A percentile compares a stretch with the other conserved stretches of the same genome.
Evolutionary conservation across 2,113 vertebrate genomes (phyloP).

Genomic region (Oncorhynchus gorbuscha): DNA sequence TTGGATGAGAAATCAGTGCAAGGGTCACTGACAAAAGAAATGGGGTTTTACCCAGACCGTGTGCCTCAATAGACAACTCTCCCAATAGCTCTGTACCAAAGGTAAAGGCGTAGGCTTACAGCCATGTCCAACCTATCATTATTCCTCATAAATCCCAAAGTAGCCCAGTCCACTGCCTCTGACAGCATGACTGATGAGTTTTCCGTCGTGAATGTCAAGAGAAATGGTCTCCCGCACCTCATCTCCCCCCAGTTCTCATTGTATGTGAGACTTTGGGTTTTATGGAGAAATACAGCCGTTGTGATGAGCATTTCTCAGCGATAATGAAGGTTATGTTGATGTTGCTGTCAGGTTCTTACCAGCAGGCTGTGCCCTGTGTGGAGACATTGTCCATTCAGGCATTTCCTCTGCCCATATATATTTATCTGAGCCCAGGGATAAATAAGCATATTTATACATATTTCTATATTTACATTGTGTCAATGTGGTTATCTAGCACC

Average conservation of each 20-base stretch:
- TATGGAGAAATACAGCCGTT: slow-evolving; percentile 69
- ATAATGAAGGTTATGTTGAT: slow-evolving; percentile 71
- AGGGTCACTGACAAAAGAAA: slow-evolving; percentile 72
- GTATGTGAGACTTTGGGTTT: slow-evolving; percentile 69
- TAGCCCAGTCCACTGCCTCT: slow-evolving; percentile 70
- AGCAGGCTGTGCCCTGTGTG: too few species aligned
- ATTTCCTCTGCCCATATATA: slow-evolving; percentile 54
- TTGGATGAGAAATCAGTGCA: slow-evolving; percentile 68
- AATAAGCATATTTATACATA: slow-evolving; percentile 59
- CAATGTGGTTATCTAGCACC: slow-evolving; percentile 47
- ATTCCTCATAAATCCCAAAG: slow-evolving; percentile 81
- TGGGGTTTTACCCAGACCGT: slow-evolving; percentile 68
- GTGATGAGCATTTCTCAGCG: slow-evolving; percentile 73
- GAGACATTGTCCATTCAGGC: slow-evolving; percentile 50
- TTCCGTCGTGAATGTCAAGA: slow-evolving; percentile 78
- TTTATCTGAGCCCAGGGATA: slow-evolving; percentile 56
- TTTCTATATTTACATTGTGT: slow-evolving; percentile 58
- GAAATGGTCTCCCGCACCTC: slow-evolving; percentile 76
- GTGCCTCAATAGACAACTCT: slow-evolving; percentile 65
- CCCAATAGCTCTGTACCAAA: slow-evolving; percentile 47
- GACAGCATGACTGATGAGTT: slow-evolving; percentile 82
- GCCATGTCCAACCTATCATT: slow-evolving; percentile 76
- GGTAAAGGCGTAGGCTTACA: slow-evolving; percentile 55
- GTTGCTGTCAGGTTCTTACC: too few species aligned
- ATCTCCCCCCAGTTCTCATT: slow-evolving; percentile 73